Evolutionary conservation across 2,888 invertebrate genomes (phyloP).

Genomic region (Acleris sparsana): DNA sequence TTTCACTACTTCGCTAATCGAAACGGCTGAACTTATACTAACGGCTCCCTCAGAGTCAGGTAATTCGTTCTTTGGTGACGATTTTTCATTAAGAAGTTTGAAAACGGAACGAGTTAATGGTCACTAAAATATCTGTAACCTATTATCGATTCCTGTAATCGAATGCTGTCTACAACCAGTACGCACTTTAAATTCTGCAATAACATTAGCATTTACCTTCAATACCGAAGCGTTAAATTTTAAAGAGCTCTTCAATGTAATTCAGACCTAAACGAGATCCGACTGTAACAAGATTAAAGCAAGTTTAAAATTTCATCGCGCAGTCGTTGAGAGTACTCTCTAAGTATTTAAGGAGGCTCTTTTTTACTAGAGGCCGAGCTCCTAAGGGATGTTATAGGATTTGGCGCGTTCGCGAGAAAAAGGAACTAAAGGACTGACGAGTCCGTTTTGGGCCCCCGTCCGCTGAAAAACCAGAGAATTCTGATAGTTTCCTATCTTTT

Average conservation of each 20-base stretch:
- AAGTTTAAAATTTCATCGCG: constrained; percentile 64
- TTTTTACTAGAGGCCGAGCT: constrained; percentile 58
- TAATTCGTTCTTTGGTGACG: too few species aligned
- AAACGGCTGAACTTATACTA: constrained; percentile 36
- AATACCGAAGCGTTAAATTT: constrained; percentile 23
- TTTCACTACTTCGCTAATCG: constrained; percentile 47
- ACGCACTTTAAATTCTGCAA: constrained; percentile 2
- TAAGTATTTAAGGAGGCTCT: constrained; percentile 66
- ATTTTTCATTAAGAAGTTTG: too few species aligned
- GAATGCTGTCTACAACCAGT: constrained; percentile 4
- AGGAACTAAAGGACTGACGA: constrained; percentile 48
- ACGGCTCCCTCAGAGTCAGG: too few species aligned
- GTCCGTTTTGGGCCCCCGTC: constrained; percentile 47
- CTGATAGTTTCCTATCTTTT: constrained; percentile 56
- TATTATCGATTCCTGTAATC: constrained; percentile 11
- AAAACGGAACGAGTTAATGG: too few species aligned
- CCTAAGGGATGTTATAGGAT: constrained; percentile 67
- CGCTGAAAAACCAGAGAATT: constrained; percentile 53
- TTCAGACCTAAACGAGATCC: constrained; percentile 41
- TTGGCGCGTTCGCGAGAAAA: constrained; percentile 53
- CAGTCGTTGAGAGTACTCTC: constrained; percentile 59
- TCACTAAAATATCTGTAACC: background rate
- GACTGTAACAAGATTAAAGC: constrained; percentile 43
- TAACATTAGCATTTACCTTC: constrained; percentile 22
- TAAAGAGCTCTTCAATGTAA: constrained; percentile 45